Conservation (phyloP, 1,140 invertebrate species). For the Dendroctonus ponderosae region DNA sequence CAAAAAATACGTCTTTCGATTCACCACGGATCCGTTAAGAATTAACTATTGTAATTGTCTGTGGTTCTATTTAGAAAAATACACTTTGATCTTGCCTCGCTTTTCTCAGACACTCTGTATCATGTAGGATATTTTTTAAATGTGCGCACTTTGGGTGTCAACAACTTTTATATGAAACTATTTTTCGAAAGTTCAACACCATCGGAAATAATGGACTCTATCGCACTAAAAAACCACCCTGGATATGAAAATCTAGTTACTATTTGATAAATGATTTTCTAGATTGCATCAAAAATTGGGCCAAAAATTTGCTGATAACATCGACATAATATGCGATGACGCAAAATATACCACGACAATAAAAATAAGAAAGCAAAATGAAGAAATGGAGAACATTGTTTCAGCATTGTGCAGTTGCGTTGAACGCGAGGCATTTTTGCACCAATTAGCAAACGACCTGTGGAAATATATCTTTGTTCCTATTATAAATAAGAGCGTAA, state of each 20-base stretch:
- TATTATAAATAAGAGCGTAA: slow-evolving; percentile 56
- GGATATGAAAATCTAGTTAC: background rate
- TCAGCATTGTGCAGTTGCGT: slow-evolving; percentile 30
- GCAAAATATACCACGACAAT: slow-evolving; percentile 34
- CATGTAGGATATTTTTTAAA: no score
- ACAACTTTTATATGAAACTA: no score
- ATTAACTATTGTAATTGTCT: no score
- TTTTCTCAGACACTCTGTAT: no score
- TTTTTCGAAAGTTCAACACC: no score
- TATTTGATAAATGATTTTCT: background rate
- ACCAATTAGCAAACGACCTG: slow-evolving; percentile 55
- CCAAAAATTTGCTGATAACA: slow-evolving; percentile 50
- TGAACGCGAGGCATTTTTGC: slow-evolving; percentile 14
- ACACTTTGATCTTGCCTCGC: no score
- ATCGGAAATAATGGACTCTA: no score
- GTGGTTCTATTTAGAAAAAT: no score
- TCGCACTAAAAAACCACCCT: no score
- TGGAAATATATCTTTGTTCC: slow-evolving; percentile 56
- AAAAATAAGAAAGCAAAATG: slow-evolving; percentile 33
- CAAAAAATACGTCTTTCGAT: no score
- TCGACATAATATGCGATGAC: slow-evolving; percentile 45
- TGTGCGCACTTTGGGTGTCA: no score
- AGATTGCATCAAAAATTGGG: slow-evolving; percentile 30
- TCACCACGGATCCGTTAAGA: no score
- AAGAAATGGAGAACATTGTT: slow-evolving; percentile 31